phyloP scores from a whole-genome alignment of 2,888 invertebrate species.

The Aphodius granarius region DNA sequence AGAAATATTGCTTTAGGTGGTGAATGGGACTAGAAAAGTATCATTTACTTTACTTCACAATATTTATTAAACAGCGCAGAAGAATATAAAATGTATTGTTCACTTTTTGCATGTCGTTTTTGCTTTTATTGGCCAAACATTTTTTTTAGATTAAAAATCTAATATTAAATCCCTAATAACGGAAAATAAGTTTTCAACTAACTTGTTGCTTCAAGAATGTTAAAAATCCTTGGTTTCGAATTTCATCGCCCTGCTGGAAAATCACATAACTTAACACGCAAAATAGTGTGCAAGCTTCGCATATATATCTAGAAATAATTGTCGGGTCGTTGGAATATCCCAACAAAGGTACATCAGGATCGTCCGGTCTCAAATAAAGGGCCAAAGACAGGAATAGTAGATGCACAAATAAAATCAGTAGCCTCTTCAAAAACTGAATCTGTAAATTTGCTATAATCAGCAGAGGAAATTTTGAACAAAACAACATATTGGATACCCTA shows the following conservation, averaged over 20 bases:
- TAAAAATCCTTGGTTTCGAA: conserved; percentile 88
- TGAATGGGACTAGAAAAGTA: conserved; percentile 76
- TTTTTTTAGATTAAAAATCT: no score
- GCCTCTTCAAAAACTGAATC: conserved; percentile 91
- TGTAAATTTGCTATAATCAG: conserved; percentile 50
- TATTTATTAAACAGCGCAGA: no score
- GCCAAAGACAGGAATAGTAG: conserved; percentile 85
- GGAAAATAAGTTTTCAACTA: conserved; percentile 39
- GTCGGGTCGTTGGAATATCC: conserved; percentile 58
- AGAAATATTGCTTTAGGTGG: conserved; percentile 95
- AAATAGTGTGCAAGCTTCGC: conserved; percentile 82
- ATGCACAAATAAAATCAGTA: conserved; percentile 86
- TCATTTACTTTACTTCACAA: no score
- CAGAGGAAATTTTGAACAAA: neutral
- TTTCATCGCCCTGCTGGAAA: conserved; percentile 91
- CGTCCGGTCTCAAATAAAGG: conserved; percentile 85
- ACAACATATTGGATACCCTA: conserved; percentile 60
- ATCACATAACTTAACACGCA: conserved; percentile 88
- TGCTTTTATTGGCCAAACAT: no score
- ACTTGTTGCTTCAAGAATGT: conserved; percentile 93
- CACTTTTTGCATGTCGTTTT: neutral
- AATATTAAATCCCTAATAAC: no score
- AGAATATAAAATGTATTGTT: neutral
- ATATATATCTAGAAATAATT: conserved; percentile 64
- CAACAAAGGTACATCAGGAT: conserved; percentile 60